Evolutionary conservation across 2,797 vertebrate species (phyloP), one percentile per base, ranked within the genome.

Genomic region (Lithobates sylvaticus): DNA sequence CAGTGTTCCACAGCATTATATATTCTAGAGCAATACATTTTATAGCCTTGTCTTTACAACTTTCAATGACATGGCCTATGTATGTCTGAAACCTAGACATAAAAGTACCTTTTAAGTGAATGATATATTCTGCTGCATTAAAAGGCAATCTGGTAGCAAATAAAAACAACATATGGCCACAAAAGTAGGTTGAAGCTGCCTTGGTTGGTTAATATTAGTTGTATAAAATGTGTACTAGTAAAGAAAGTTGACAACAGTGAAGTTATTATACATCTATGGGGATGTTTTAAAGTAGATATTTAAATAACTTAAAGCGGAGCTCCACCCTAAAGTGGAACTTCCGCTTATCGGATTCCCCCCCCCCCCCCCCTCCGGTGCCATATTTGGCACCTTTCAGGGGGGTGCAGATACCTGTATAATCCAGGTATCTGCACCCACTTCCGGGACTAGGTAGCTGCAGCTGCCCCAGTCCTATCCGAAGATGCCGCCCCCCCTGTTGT

Each of bases 111-210:
- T 68, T 39, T 44, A 71, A 81, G 26, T 72, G 23, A 58, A 23
- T 81, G 47, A 81, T 80, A 71, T 32, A 80, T 72, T 12, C 70
- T n/a, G 13, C 26, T 26, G 27, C 54, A 81, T 81, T 82, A 82
- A 44, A 58, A 73, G 68, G 16, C 80, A 82, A 64, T 73, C 80
- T 82, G 71, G 32, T 82, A 29, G 21, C 44, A 74, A 42, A 74
- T 74, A 82, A 73, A 73, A 65, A 1, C 16, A 44, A n/a, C 68
- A 72, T 81, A 81, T 72, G 78, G 78, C 15, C 68, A 72, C 23
- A 65, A 26, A 65, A 65, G 50, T 54, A 54, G 16, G 50, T 18
- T 54, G 50, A 54, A 54, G 23, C 42, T 42, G 27, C 26, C 3
- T 21, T 23, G 21, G 65, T 16, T 15, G 44, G 21, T 50, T 80